These are phyloP conservation scores for Geococcyx californianus DNA, from an alignment of 2,113 vertebrate species.

Conservation along the genomic window DNA sequence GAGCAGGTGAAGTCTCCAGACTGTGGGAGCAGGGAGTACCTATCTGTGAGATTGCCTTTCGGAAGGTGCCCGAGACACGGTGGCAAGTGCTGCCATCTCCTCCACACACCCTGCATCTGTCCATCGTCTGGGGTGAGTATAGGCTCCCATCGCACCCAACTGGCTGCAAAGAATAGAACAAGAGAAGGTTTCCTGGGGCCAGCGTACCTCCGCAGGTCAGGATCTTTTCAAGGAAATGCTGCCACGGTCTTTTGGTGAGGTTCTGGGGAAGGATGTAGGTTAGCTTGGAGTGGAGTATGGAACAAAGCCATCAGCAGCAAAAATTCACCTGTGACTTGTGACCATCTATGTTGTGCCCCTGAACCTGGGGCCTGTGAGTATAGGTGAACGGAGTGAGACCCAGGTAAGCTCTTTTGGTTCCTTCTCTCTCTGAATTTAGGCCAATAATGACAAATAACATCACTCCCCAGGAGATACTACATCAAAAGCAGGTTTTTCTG, in stretches of 20 bases:
- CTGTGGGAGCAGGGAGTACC: slow-evolving; percentile 78
- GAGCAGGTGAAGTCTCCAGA: slow-evolving; percentile 12
- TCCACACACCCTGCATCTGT: slow-evolving; percentile 87
- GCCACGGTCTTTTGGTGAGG: background rate
- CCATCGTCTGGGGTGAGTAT: slow-evolving; percentile 81
- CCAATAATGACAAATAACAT: too few species aligned
- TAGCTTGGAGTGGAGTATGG: background rate
- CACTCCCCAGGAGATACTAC: background rate
- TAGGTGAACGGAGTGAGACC: background rate
- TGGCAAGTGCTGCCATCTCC: slow-evolving; percentile 86
- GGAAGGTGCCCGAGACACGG: slow-evolving; percentile 86
- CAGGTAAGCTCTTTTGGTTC: background rate
- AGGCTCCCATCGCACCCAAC: slow-evolving; percentile 88
- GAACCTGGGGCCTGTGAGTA: background rate
- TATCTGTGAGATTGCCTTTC: slow-evolving; percentile 90
- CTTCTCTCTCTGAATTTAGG: background rate
- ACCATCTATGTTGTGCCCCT: background rate
- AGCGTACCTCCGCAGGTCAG: background rate
- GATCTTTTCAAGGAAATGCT: background rate
- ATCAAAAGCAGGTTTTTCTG: background rate
- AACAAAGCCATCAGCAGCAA: background rate
- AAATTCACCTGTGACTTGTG: background rate
- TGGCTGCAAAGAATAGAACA: slow-evolving; percentile 70
- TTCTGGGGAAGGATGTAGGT: background rate
- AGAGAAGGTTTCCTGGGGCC: background rate